Evolutionary conservation across 2,888 invertebrate genomes (phyloP).

Genomic region (Aphrophora alni): DNA sequence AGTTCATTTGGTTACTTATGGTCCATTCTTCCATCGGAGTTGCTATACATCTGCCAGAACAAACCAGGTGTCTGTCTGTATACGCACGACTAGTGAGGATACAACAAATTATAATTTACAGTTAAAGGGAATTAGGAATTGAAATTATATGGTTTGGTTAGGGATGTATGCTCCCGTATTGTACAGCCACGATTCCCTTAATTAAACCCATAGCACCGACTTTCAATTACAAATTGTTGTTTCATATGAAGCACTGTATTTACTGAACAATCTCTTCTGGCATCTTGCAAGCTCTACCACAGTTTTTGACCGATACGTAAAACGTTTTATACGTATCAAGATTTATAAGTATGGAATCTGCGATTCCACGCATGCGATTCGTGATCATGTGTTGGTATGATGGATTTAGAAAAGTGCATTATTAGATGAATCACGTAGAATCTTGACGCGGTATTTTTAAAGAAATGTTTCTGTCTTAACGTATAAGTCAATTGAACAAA

Average conservation of each 20-base stretch:
- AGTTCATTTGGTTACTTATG: neutral
- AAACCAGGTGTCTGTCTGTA: neutral
- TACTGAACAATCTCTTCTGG: neutral
- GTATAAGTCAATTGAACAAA: too few relatives aligned
- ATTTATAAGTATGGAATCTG: too few relatives aligned
- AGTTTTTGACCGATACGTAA: too few relatives aligned
- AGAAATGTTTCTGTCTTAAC: too few relatives aligned
- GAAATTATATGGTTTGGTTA: slow-evolving; percentile 16
- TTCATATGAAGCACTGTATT: neutral
- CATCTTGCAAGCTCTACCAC: too few relatives aligned
- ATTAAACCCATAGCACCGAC: neutral
- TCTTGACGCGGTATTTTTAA: too few relatives aligned
- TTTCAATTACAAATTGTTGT: slow-evolving; percentile 3
- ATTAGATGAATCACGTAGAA: too few relatives aligned
- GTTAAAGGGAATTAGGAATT: slow-evolving; percentile 21
- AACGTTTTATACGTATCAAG: too few relatives aligned
- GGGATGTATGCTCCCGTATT: neutral
- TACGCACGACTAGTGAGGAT: neutral
- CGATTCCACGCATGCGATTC: too few relatives aligned
- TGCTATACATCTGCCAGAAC: neutral
- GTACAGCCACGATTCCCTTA: neutral
- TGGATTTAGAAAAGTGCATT: too few relatives aligned
- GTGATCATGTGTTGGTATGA: too few relatives aligned
- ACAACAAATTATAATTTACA: slow-evolving; percentile 20
- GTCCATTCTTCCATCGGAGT: neutral